Conservation (phyloP, 2,888 invertebrate genomes). For the Bombylius discolor region DNA sequence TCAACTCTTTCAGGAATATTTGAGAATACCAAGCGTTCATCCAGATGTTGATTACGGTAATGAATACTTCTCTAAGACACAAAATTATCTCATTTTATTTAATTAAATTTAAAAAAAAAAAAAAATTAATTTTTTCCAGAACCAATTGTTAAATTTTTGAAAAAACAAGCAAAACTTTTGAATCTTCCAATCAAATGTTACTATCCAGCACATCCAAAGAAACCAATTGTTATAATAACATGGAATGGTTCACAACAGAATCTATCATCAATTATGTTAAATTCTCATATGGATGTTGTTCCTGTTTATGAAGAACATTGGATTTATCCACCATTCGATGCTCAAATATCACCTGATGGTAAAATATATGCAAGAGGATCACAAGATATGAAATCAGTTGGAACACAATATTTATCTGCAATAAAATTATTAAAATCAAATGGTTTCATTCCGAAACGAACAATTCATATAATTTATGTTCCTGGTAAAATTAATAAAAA, state of each 20-base stretch:
- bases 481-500: slow-evolving; percentile 40
- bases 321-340: slow-evolving; percentile 82
- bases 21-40: slow-evolving; percentile 71
- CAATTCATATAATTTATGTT: slow-evolving; percentile 58
- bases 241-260: slow-evolving; percentile 60
- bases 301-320: slow-evolving; percentile 77
- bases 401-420: slow-evolving; percentile 66
- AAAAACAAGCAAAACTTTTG: slow-evolving; percentile 52
- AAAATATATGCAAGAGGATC: slow-evolving; percentile 63
- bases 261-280: slow-evolving; percentile 64
- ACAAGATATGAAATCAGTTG: slow-evolving; percentile 76
- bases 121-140: slow-evolving; percentile 45
- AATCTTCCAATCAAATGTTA: slow-evolving; percentile 50
- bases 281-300: slow-evolving; percentile 94
- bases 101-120: too few relatives aligned
- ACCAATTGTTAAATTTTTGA: slow-evolving; percentile 56
- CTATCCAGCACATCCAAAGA: slow-evolving; percentile 41
- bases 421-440: slow-evolving; percentile 48
- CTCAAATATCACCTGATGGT: slow-evolving; percentile 70
- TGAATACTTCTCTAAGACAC: too few relatives aligned
- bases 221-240: slow-evolving; percentile 70
- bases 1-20: slow-evolving; percentile 65
- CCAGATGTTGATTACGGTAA: slow-evolving; percentile 72
- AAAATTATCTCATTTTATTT: too few relatives aligned
- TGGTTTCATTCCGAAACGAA: slow-evolving; percentile 46